phyloP scores from a whole-genome alignment of 1,140 invertebrate genomes.

The Eriosoma lanigerum region DNA sequence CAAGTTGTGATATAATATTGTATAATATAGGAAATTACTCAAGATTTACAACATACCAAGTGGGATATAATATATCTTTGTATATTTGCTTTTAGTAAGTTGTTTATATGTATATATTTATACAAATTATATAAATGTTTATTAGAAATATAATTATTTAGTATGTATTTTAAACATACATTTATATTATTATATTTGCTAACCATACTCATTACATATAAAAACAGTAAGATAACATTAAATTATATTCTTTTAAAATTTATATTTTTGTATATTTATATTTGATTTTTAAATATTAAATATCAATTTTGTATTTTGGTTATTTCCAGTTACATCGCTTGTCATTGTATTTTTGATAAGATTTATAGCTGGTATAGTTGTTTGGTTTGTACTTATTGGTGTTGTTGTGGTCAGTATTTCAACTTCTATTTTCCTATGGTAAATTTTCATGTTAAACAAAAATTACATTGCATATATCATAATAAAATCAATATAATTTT shows the following conservation, averaged over 20 bases:
- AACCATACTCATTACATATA: too few relatives aligned
- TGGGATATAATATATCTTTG: slow-evolving; percentile 66
- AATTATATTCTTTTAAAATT: neutral
- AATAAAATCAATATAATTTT: neutral
- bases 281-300: slow-evolving; percentile 10
- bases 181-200: too few relatives aligned
- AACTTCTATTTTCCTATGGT: slow-evolving; percentile 71
- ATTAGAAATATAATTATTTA: too few relatives aligned
- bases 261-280: neutral
- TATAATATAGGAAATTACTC: slow-evolving; percentile 63
- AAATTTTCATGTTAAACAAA: slow-evolving; percentile 55
- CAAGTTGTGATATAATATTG: slow-evolving; percentile 14
- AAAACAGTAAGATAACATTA: too few relatives aligned
- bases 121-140: neutral
- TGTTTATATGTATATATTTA: slow-evolving; percentile 12
- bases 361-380: slow-evolving; percentile 66
- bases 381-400: slow-evolving; percentile 69
- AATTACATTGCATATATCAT: slow-evolving; percentile 23
- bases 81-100: slow-evolving; percentile 66
- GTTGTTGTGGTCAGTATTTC: slow-evolving; percentile 64
- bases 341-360: slow-evolving; percentile 66
- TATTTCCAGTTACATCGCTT: slow-evolving; percentile 64
- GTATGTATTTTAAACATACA: neutral
- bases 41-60: slow-evolving; percentile 68
- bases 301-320: slow-evolving; percentile 21